Base-by-base conservation (phyloP, 2,888 invertebrate species). In the Geotrupes spiniger region DNA sequence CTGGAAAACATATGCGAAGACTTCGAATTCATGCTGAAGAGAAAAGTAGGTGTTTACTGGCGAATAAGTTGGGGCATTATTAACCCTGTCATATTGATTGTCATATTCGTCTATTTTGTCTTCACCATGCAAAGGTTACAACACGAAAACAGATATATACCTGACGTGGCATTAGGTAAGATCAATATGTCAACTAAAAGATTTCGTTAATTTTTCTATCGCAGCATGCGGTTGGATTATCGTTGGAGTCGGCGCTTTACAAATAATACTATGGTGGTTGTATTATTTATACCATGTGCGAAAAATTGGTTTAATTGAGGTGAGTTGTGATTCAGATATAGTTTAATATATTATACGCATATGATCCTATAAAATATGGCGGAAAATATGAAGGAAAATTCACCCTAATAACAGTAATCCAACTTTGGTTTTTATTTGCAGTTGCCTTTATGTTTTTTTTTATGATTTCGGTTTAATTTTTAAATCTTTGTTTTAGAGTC, bases 1-100 rank as follows among this genome's bases (percentile, higher is more conserved):
- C 68, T 84, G 25, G 78, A 80, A 55, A 82, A 85, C 46, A 74
- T 87, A 49, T 80, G 85, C 58, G 74, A 78, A 39, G 92, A 92
- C 63, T 74, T 89, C 17, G 87, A 91, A 68, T 92, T 85, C 66
- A 92, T 92, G 92, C 71, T 88, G 59, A 81, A 83, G 12, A 76
- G 76, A 21, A 81, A 81, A 67, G 79, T 84, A 0, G 79, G 83
- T 69, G 60, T 81, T 26, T 92, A 89, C 66, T 92, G 91, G 91
- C 79, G 89, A 51, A 57, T 86, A 28, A 89, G 89, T 57, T 92
- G 92, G 92, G 80, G 81, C 0, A 37, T 88, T 5, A 68, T 89
- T 36, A 87, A 87, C 1, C 92, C 92, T 0, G 61, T 79, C 0
- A 74, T 87, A 50, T 83, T 91, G 78, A 73, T 82, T 2, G 64